Conservation (phyloP, 1,140 invertebrate genomes). For the Latrodectus geometricus region DNA sequence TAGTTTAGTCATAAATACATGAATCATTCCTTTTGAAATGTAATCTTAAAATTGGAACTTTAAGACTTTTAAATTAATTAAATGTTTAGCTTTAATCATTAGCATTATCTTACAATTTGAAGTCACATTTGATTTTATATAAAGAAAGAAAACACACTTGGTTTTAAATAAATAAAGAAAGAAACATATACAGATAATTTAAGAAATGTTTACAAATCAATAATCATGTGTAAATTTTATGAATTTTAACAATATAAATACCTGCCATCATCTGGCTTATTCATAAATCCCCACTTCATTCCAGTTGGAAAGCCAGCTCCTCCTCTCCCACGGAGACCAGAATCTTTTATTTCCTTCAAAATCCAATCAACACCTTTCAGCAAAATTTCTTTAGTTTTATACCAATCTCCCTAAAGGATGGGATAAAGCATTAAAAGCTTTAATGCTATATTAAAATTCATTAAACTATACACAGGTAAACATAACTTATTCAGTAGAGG, state of each 20-base stretch:
- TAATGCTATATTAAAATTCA: background rate
- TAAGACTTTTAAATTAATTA: too few species aligned
- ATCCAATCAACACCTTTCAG: conserved; percentile 97
- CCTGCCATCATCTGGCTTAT: conserved; percentile 96
- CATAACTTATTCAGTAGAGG: background rate
- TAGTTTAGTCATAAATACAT: too few species aligned
- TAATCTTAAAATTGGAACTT: too few species aligned
- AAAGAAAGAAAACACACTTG: too few species aligned
- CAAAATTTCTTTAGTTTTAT: conserved; percentile 98
- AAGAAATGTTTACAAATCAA: too few species aligned
- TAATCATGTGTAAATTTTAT: too few species aligned
- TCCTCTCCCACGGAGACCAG: conserved; percentile 94
- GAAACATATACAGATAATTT: too few species aligned
- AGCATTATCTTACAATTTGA: too few species aligned
- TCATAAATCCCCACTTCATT: conserved; percentile 99
- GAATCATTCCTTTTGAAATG: too few species aligned
- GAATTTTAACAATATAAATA: conserved; percentile 63
- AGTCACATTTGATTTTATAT: too few species aligned
- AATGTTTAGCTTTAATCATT: too few species aligned
- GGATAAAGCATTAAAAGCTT: background rate
- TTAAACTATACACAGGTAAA: background rate
- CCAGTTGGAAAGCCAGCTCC: conserved; percentile 99
- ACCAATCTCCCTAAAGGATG: conserved; percentile 87
- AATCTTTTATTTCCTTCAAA: conserved; percentile 94
- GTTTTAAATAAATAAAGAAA: too few species aligned